Evolutionary conservation across 2,113 vertebrate species (phyloP).

Genomic region (Choloepus hoffmanni): DNA sequence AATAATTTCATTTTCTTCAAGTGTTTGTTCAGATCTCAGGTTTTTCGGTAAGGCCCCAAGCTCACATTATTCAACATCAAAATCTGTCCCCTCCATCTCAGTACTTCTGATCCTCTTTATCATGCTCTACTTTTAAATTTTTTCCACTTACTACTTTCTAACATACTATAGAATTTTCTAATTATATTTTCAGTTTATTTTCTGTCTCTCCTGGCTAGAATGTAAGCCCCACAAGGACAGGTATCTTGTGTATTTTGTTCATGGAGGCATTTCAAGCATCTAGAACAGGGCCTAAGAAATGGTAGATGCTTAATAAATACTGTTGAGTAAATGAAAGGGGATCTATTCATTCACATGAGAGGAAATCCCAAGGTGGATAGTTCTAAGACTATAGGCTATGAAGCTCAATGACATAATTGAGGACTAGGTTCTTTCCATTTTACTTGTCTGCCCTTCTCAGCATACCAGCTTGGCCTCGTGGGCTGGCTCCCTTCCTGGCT

Average conservation of each 20-base stretch:
- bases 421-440: not conserved
- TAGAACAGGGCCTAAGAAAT: not conserved
- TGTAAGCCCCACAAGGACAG: not conserved
- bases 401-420: not conserved
- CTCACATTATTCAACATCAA: conserved; percentile 5
- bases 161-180: not conserved
- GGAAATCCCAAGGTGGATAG: not conserved
- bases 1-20: conserved; percentile 7
- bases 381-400: not conserved
- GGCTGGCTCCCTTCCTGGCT: not conserved
- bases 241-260: conserved; percentile 4
- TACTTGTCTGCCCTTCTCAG: not conserved
- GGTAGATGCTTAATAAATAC: not conserved
- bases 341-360: not conserved
- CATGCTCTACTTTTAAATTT: not conserved
- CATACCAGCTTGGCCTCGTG: not conserved
- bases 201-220: not conserved
- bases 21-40: not conserved
- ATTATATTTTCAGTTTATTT: not conserved
- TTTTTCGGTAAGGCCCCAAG: not conserved
- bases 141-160: not conserved
- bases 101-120: not conserved
- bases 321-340: not conserved
- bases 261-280: not conserved
- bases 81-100: not conserved